Base-by-base conservation (phyloP, 2,888 invertebrate genomes). In the Bellardia pandia region DNA sequence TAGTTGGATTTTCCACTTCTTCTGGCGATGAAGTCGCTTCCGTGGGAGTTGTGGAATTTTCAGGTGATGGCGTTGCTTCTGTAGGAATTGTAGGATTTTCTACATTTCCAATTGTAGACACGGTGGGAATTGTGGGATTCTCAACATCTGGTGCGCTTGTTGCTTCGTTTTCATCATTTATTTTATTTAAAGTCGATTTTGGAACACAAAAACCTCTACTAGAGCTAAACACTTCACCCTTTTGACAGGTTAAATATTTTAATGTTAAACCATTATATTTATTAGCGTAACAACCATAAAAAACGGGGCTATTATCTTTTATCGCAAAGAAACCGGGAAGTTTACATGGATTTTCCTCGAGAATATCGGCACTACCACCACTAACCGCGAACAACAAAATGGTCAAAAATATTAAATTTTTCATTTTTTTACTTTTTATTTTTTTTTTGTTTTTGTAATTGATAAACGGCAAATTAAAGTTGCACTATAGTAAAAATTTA, bases 251-350 rank as follows among this genome's bases (percentile, higher is more conserved):
- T n/a, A 91, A 42, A 40, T 84, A 88, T 8, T 69, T 83, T 33
- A 90, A 13, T 1, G 60, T 77, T 48, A 89, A 90, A 4, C 88
- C 89, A 7, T 90, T 91, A 30, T 75, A 72, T 53, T 88, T 72
- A 5, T 68, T 80, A 6, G 66, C 56, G 30, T 88, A 89, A 76
- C 92, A 92, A 7, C 86, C 89, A 60, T 90, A 90, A 60, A 89
- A 92, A 13, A 88, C 83, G 0, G 88, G 78, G 9, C 82, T 85
- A 69, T 90, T 89, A 81, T 91, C 89, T 64, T 79, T 75, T 6
- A 89, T n/a, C 1, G 90, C 68, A 78, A 90, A 88, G 33, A 89
- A 90, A 4, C 90, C 91, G 2, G 72, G 68, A 45, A 48, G 45
- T 37, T 60, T 87, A 62, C 91, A 91, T 2, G 88, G 81, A 66